Conservation (phyloP, 2,113 vertebrate species). For the Cephalopholis sonnerati region DNA sequence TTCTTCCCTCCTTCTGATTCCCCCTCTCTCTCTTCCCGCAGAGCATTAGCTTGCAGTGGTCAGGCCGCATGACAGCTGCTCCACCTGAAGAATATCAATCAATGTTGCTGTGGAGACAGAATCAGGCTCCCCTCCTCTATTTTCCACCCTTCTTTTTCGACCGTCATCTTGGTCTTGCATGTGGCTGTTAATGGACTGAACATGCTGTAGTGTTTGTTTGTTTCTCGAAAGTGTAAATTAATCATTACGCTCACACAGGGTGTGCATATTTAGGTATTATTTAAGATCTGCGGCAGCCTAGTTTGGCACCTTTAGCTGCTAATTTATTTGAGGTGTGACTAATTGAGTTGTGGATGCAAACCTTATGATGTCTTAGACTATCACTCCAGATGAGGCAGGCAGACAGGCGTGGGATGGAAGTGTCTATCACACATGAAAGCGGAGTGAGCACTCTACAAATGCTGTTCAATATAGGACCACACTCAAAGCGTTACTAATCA, state of each 20-base stretch:
- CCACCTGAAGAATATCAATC: slow-evolving; percentile 90
- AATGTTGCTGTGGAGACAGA: slow-evolving; percentile 90
- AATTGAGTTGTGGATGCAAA: slow-evolving; percentile 68
- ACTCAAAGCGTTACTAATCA: slow-evolving; percentile 35
- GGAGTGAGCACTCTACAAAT: slow-evolving; percentile 60
- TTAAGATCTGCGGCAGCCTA: slow-evolving; percentile 25
- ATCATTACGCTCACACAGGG: slow-evolving; percentile 28
- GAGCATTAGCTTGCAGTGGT: slow-evolving; percentile 84
- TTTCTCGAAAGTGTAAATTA: slow-evolving; percentile 29
- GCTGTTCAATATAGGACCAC: slow-evolving; percentile 45
- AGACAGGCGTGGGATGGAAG: slow-evolving; percentile 76
- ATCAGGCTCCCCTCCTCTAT: slow-evolving; percentile 50
- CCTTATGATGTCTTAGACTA: slow-evolving; percentile 63
- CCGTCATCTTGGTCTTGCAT: neutral
- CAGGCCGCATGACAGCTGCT: slow-evolving; percentile 84
- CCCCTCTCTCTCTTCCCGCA: slow-evolving; percentile 68
- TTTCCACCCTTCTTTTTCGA: slow-evolving; percentile 15
- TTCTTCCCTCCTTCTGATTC: slow-evolving; percentile 22
- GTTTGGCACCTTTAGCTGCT: slow-evolving; percentile 47
- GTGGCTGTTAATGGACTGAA: neutral
- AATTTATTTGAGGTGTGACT: slow-evolving; percentile 75
- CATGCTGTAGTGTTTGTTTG: slow-evolving; percentile 41
- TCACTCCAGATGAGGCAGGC: slow-evolving; percentile 68
- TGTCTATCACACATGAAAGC: slow-evolving; percentile 68
- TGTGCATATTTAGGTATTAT: slow-evolving; percentile 32